Base-by-base conservation (phyloP, 2,113 vertebrate genomes). In the Dromaius novaehollandiae region DNA sequence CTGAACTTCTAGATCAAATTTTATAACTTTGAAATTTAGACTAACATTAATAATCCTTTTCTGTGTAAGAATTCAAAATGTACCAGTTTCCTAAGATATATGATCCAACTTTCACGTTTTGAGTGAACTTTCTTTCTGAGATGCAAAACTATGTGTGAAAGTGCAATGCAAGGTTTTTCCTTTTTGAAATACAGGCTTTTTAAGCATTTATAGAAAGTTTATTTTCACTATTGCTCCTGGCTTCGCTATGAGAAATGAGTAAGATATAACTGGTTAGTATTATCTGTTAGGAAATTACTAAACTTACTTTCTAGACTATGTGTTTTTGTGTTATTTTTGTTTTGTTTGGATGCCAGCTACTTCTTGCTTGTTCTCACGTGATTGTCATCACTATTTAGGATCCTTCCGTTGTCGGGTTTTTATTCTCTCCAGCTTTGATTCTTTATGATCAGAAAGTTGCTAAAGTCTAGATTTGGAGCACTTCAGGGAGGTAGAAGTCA, bases 311-410 rank as follows among this genome's bases (percentile, higher is more conserved):
- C 22, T 50, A 40, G 14, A 26, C 16, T 63, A 3, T 13, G 21
- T 61, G 3, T 53, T 7, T 44, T 5, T 36, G 3, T 48, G 46
- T 24, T 0, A 6, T 21, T 60, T 16, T 58, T 82, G 13, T 16
- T 3, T 2, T 42, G 8, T 0, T 2, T 12, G 21, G 66, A 16
- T 21, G 2, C 1, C 87, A 42, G 9, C 11, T 80, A 25, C 28
- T 71, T 8, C 55, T 56, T 61, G 38, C 7, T 74, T 65, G 73
- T 83, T 56, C 53, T 44, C 88, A 36, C 6, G 63, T 22, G 15
- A 44, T 30, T 66, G 28, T 79, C 5, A 2, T 3, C 3, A 34
- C 42, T 68, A 0, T 64, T 74, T 38, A 28, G 40, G 25, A 38
- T 68, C 68, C 40, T 85, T 82, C 61, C 22, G 13, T 82, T 22